Evolutionary conservation across 1,140 invertebrate genomes (phyloP), one percentile per base, ranked within the genome.

Genomic region (Drosophila nannoptera): DNA sequence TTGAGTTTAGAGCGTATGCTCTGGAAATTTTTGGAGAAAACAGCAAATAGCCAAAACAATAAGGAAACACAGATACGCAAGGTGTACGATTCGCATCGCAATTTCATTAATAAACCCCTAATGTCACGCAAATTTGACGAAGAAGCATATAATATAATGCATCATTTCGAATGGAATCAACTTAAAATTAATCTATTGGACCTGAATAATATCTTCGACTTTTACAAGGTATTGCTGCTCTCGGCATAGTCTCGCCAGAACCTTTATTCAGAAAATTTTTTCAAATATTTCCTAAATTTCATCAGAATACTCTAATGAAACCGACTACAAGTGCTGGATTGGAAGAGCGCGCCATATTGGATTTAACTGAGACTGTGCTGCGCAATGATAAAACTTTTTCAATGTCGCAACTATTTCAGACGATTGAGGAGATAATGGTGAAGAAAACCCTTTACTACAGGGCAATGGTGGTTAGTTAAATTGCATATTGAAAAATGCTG

Each of bases 311-410:
- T 42, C 29, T 80, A 32, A 72, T 73, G 63, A 63, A 63, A 8
- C 53, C 66, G 5, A 53, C 56, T 7, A 73, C 68, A 8, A 76
- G 60, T 38, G 49, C 22, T 5, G 58, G 87, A 52, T 60, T 87
- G 52, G 69, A 89, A 49, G 73, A 88, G 40, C 90, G 90, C 49
- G 91, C 91, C n/a, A 93, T 93, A 90, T 68, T 91, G 8, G 92
- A 94, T 87, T 87, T 95, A 45, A 91, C 92, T 0, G 91, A 94
- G 40, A 90, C 91, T 0, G 90, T 94, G 14, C 83, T 95, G 12
- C 90, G 74, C 7, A 88, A 89, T 42, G 81, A 88, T 56, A 81
- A 66, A n/a, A 73, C 55, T 22, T 80, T 77, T 49, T 88, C 87
- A n/a, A 88, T 88, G 68, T 71, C 74, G 35, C 73, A 80, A 29